Percentiles rank a stretch among this genome's conserved stretches.
phyloP scores from a whole-genome alignment of 2,888 invertebrate species.

The Phalangium opilio region DNA sequence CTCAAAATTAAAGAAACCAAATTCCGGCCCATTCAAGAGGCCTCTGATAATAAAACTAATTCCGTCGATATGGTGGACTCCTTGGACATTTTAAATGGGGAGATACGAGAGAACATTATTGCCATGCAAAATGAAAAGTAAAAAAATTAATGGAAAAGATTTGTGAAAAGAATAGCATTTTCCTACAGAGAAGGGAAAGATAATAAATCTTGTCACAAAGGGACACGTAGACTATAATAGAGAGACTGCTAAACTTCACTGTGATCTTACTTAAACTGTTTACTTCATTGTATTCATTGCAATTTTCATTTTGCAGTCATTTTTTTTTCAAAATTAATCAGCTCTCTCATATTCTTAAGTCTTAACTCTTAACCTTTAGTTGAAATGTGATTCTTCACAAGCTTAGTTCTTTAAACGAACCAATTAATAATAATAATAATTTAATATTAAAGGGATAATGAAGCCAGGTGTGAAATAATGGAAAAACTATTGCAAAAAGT shows the following conservation, averaged over 20 bases:
- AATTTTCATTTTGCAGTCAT: no score
- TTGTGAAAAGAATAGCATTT: no score
- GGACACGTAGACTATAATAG: no score
- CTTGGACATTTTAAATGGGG: constrained; percentile 37
- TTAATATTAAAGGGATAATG: constrained; percentile 27
- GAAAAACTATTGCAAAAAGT: constrained; percentile 46
- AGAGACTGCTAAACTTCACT: no score
- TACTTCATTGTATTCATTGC: no score
- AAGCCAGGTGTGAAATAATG: constrained; percentile 45
- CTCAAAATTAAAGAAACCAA: constrained; percentile 44
- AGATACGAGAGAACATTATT: constrained; percentile 40
- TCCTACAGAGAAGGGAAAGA: no score
- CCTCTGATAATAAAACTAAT: constrained; percentile 19
- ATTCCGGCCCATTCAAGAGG: constrained; percentile 28
- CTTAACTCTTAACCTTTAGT: background rate
- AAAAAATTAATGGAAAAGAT: no score
- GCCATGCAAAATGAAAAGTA: constrained; percentile 44
- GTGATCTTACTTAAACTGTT: no score
- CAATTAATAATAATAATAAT: background rate
- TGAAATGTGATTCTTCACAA: background rate
- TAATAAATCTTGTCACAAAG: no score
- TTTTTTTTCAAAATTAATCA: no score
- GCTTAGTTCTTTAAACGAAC: background rate
- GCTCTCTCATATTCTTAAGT: no score
- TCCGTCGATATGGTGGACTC: constrained; percentile 32